Percentiles rank a stretch among this genome's conserved stretches.
These are phyloP conservation scores for Nymphalis urticae DNA, from an alignment of 2,888 invertebrate genomes.

Conservation along the genomic window DNA sequence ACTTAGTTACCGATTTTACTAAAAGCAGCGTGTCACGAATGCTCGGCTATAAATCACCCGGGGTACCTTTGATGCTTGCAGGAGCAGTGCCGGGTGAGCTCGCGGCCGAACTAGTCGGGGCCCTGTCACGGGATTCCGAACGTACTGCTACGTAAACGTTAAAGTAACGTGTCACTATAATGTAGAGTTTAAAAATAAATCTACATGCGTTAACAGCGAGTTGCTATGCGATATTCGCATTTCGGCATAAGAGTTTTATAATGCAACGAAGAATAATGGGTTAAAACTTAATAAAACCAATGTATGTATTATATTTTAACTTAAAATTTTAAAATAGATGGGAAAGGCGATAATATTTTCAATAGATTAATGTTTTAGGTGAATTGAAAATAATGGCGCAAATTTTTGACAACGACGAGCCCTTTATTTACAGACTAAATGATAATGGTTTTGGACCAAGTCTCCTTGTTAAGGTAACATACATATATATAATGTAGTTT, in stretches of 20 bases:
- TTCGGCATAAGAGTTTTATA: constrained; percentile 17
- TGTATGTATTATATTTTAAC: constrained; percentile 1
- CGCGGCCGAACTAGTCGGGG: constrained; percentile 53
- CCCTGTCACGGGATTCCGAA: constrained; percentile 32
- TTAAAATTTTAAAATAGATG: neutral
- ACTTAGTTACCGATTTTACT: constrained; percentile 34
- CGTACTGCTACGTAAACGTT: constrained; percentile 15
- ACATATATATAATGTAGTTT: neutral
- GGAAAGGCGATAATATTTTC: neutral
- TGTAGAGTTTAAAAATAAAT: constrained; percentile 39
- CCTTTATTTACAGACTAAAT: constrained; percentile 88
- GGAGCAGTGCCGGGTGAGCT: constrained; percentile 67
- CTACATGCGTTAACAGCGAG: constrained; percentile 31
- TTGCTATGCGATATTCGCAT: constrained; percentile 35
- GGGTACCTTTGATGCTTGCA: constrained; percentile 49
- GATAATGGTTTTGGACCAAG: constrained; percentile 89
- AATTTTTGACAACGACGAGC: constrained; percentile 81
- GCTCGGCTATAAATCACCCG: constrained; percentile 67
- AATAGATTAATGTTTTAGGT: constrained; percentile 16
- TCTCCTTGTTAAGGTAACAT: constrained; percentile 85
- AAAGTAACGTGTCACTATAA: constrained; percentile 47
- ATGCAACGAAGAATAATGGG: constrained; percentile 11
- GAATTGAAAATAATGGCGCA: constrained; percentile 59
- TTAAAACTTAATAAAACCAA: constrained; percentile 18
- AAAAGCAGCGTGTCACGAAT: constrained; percentile 61